Percentiles rank a stretch among this genome's conserved stretches.
phyloP scores from a whole-genome alignment of 2,113 vertebrate genomes.

The Ceyx cyanopectus region DNA sequence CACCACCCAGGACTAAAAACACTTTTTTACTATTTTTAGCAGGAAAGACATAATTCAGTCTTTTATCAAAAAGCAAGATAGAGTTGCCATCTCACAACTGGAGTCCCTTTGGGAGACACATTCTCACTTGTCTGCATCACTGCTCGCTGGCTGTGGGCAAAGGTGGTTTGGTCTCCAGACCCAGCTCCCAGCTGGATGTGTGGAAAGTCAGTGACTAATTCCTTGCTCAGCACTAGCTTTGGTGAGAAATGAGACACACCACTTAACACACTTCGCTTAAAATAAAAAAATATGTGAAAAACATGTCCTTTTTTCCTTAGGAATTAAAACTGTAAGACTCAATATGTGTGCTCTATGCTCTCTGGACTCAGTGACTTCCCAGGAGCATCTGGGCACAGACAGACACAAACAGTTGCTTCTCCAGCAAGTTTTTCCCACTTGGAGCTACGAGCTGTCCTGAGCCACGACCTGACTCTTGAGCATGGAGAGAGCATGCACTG shows the following conservation, averaged over 20 bases:
- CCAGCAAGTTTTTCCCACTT: neutral
- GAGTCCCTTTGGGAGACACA: neutral
- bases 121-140: neutral
- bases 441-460: neutral
- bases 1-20: slow-evolving; percentile 10
- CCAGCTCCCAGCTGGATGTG: neutral
- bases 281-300: neutral
- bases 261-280: neutral
- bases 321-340: neutral
- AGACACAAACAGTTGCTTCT: neutral
- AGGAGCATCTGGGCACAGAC: neutral
- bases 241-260: neutral
- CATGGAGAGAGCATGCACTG: neutral
- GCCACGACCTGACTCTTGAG: neutral
- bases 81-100: neutral
- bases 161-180: neutral
- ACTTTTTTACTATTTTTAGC: slow-evolving; percentile 24
- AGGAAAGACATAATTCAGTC: neutral
- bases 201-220: slow-evolving; percentile 24
- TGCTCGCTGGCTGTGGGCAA: neutral
- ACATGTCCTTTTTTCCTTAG: neutral
- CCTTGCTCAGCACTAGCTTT: neutral
- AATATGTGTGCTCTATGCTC: neutral
- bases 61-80: neutral
- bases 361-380: neutral